Conservation (phyloP, 1,140 invertebrate genomes). For the Parasteatoda tepidariorum region DNA sequence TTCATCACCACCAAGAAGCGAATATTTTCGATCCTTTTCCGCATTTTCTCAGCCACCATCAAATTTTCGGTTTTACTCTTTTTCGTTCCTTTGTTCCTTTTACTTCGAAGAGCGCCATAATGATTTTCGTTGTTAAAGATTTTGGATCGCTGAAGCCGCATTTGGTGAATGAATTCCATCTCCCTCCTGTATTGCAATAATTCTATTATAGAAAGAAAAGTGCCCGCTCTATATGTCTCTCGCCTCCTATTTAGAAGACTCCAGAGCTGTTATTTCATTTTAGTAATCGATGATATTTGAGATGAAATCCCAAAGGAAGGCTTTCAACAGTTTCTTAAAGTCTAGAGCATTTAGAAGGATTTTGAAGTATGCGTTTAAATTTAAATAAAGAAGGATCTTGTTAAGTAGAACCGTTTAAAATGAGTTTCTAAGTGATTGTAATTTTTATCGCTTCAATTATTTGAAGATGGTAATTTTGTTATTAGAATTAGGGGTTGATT, state of each 20-base stretch:
- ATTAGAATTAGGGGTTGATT: no score
- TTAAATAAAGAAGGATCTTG: no score
- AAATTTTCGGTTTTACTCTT: conserved; percentile 55
- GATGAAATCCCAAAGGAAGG: no score
- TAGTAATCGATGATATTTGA: no score
- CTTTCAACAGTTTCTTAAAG: no score
- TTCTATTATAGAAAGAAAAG: conserved; percentile 48
- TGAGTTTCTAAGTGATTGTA: no score
- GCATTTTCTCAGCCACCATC: conserved; percentile 55
- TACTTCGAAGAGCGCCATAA: background rate
- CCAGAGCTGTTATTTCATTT: no score
- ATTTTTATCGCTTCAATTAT: no score
- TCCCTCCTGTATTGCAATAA: conserved; percentile 29
- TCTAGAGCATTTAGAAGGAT: no score
- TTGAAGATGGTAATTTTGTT: no score
- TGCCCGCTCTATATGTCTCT: background rate
- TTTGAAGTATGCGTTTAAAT: no score
- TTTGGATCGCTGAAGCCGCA: background rate
- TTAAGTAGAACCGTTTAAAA: no score
- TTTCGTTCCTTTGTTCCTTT: conserved; percentile 18
- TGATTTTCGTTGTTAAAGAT: conserved; percentile 40
- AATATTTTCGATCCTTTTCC: conserved; percentile 40
- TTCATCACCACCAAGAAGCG: conserved; percentile 54
- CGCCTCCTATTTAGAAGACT: conserved; percentile 6
- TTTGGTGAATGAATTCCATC: conserved; percentile 33